Percentiles rank a stretch among this genome's conserved stretches.
phyloP scores from a whole-genome alignment of 2,888 invertebrate species.

The Carcina quercana region DNA sequence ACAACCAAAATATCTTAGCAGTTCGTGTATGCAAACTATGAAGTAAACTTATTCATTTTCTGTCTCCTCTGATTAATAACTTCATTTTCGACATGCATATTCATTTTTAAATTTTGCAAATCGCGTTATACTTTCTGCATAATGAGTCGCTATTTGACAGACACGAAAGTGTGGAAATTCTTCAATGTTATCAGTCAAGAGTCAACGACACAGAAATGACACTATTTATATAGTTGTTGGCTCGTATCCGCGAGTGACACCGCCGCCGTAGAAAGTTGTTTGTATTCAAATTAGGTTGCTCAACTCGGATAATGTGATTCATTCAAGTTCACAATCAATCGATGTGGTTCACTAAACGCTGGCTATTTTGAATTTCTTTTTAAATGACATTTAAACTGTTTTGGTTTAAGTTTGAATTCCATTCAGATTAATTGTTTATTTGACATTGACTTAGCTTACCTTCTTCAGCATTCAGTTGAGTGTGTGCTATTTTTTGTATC shows the following conservation, averaged over 20 bases:
- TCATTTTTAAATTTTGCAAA: too few relatives aligned
- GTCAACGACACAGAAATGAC: conserved; percentile 31
- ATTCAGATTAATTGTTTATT: too few relatives aligned
- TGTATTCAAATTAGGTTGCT: conserved; percentile 43
- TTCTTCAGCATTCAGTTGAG: too few relatives aligned
- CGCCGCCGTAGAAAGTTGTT: conserved; percentile 37
- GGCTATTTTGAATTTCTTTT: background rate
- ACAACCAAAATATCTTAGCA: too few relatives aligned
- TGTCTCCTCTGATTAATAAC: too few relatives aligned
- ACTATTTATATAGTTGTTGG: conserved; percentile 22
- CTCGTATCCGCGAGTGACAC: conserved; percentile 28
- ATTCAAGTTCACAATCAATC: conserved; percentile 22
- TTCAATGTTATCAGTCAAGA: conserved; percentile 14
- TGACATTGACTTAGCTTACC: too few relatives aligned
- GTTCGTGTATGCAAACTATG: too few relatives aligned
- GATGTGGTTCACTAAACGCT: conserved; percentile 5
- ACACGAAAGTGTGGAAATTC: conserved; percentile 5
- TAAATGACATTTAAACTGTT: background rate
- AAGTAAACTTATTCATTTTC: too few relatives aligned
- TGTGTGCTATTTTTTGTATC: too few relatives aligned
- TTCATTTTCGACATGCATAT: too few relatives aligned
- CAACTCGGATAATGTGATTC: conserved; percentile 20
- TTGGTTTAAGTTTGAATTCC: too few relatives aligned
- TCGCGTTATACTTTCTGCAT: conserved; percentile 4
- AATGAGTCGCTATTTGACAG: conserved; percentile 6